Evolutionary conservation across 2,888 invertebrate genomes (phyloP), one percentile per base, ranked within the genome.

Genomic region (Arrhopalites spinosus): DNA sequence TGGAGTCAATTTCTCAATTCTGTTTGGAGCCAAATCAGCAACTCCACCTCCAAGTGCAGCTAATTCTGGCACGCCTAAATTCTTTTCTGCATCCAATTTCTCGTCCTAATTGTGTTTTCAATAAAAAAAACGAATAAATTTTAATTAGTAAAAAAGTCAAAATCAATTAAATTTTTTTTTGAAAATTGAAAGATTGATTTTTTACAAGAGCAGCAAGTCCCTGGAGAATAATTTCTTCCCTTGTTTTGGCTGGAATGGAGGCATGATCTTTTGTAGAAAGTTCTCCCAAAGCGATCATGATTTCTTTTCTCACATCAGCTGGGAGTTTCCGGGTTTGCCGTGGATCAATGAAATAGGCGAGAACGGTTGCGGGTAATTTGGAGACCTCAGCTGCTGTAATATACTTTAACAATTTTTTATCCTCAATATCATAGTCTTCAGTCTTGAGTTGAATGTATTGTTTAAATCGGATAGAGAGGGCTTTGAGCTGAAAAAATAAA

Each of bases 221-320:
- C 50, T 82, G 82, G 13, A 80, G 74, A 76, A 82, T 79, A 43
- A 81, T 81, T 71, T 80, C 80, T 71, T 81, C 80, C 29, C 82
- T 56, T 0, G 82, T 82, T 47, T 79, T 81, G 36, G 75, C 74
- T 13, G 82, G 82, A 71, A 82, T 80, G 3, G 75, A 27, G 1
- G 81, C 81, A 71, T 80, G 78, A 61, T 82, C 82, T 66, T 82
- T 82, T 17, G 81, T 78, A n/a, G 78, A 77, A 2, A 82, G 71
- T 53, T 81, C 81, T n/a, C 82, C 82, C 76, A 82, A 64, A 5
- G 82, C 82, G 73, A 82, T 80, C 80, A 82, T 78, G 50, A 81
- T 81, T 78, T 82, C 82, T 61, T 81, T 81, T 27, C 79, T 70
- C 2, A 80, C 82, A 15, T 78, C 78, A 15, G 77, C 77, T 0